Percentiles rank a stretch among this genome's conserved stretches.
Conservation (phyloP, 1,140 invertebrate species). For the Drosophila lowei region DNA sequence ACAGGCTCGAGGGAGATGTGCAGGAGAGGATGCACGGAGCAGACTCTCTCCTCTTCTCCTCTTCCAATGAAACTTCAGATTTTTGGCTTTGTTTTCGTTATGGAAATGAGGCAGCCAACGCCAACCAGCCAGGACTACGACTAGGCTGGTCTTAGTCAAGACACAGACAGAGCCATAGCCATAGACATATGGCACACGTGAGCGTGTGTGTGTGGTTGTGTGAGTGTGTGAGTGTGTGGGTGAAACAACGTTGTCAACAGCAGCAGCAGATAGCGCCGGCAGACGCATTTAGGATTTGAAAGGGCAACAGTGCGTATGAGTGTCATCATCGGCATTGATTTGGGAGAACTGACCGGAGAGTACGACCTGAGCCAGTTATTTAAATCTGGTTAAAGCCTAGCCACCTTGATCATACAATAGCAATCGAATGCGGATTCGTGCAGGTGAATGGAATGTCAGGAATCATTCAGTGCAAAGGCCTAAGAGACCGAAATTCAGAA, state of each 20-base stretch:
- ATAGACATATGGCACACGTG: slow-evolving; percentile 18
- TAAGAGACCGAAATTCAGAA: no score
- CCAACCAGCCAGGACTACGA: slow-evolving; percentile 22
- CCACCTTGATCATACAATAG: background rate
- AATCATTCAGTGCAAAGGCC: no score
- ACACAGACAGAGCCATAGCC: slow-evolving; percentile 17
- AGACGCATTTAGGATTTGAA: slow-evolving; percentile 31
- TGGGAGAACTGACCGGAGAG: slow-evolving; percentile 35
- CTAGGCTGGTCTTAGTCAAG: slow-evolving; percentile 9
- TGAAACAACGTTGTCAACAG: slow-evolving; percentile 78
- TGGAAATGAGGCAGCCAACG: slow-evolving; percentile 67
- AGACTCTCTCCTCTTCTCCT: slow-evolving; percentile 26
- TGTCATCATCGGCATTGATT: slow-evolving; percentile 74
- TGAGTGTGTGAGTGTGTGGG: slow-evolving; percentile 21
- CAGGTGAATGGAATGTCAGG: no score
- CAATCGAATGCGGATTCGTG: background rate
- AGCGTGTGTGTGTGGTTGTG: slow-evolving; percentile 5
- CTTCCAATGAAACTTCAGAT: slow-evolving; percentile 76
- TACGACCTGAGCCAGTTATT: slow-evolving; percentile 25
- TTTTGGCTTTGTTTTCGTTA: slow-evolving; percentile 71
- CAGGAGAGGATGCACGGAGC: slow-evolving; percentile 5
- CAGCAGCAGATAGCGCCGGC: slow-evolving; percentile 47
- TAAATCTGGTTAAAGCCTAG: slow-evolving; percentile 23
- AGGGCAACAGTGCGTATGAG: slow-evolving; percentile 80
- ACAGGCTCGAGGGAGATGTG: slow-evolving; percentile 22